Evolutionary conservation across 2,797 vertebrate genomes (phyloP).

Genomic region (Poeciliopsis infans): DNA sequence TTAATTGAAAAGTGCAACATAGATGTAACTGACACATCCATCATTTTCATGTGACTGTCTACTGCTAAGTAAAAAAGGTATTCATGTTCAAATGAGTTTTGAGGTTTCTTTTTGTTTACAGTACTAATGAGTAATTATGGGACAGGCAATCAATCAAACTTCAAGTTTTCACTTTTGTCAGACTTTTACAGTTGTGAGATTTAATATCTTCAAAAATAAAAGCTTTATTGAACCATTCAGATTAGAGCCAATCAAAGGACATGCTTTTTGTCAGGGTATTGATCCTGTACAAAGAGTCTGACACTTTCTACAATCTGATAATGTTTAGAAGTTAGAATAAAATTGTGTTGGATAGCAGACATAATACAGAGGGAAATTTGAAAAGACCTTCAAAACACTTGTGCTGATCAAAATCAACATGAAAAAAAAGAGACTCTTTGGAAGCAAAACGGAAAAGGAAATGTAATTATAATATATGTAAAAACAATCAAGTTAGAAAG

Average conservation of each 20-base stretch:
- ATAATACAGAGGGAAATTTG: neutral
- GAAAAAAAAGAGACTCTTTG: neutral
- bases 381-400: neutral
- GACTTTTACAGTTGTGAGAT: constrained; percentile 3
- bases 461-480: neutral
- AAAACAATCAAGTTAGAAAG: neutral
- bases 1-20: constrained; percentile 1
- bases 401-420: neutral
- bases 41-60: constrained; percentile 8
- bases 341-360: neutral
- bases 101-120: constrained; percentile 3
- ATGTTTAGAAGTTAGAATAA: neutral
- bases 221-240: neutral
- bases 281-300: neutral
- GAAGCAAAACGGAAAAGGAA: neutral
- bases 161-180: constrained; percentile 17
- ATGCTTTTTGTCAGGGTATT: neutral
- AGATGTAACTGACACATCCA: constrained; percentile 16
- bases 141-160: constrained; percentile 16
- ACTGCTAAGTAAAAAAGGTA: constrained; percentile 1
- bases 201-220: neutral
- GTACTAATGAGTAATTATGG: constrained; percentile 13
- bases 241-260: constrained; percentile 2
- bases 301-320: neutral
- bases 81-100: constrained; percentile 13